Evolutionary conservation across 2,888 invertebrate genomes (phyloP).

Genomic region (Drosophila niveifrons): DNA sequence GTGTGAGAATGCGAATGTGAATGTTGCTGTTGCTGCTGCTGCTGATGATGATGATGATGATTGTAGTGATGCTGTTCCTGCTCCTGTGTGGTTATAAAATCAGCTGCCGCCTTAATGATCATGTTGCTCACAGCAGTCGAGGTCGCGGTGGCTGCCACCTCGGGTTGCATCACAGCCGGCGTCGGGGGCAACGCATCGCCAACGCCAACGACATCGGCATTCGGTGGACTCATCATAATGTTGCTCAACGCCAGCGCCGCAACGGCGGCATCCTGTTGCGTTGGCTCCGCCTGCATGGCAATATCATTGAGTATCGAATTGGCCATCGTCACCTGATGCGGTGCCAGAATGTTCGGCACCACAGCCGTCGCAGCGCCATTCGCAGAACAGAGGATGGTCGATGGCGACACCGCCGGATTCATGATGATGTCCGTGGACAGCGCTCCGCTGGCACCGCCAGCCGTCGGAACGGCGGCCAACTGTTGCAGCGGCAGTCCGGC

Average conservation of each 20-base stretch:
- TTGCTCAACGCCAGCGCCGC: constrained; percentile 84
- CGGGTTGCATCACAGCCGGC: constrained; percentile 74
- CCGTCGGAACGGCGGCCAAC: constrained; percentile 48
- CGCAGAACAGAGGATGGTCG: constrained; percentile 86
- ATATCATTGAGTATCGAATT: constrained; percentile 84
- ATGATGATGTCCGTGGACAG: constrained; percentile 87
- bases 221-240: constrained; percentile 84
- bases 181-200: constrained; percentile 69
- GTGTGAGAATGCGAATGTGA: constrained; percentile 58
- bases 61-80: constrained; percentile 86
- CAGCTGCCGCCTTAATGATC: constrained; percentile 90
- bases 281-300: constrained; percentile 82
- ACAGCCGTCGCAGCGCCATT: constrained; percentile 82
- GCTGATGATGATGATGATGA: constrained; percentile 78
- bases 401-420: constrained; percentile 88
- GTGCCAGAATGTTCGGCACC: constrained; percentile 83
- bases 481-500: constrained; percentile 77
- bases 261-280: constrained; percentile 83
- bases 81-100: constrained; percentile 89
- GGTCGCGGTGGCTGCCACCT: constrained; percentile 82
- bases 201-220: constrained; percentile 45
- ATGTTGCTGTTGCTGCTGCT: constrained; percentile 54
- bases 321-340: constrained; percentile 84
- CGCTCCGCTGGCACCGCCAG: constrained; percentile 51
- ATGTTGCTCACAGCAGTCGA: constrained; percentile 88